Base-by-base conservation (phyloP, 2,797 vertebrate genomes). In the Anniella stebbinsi region DNA sequence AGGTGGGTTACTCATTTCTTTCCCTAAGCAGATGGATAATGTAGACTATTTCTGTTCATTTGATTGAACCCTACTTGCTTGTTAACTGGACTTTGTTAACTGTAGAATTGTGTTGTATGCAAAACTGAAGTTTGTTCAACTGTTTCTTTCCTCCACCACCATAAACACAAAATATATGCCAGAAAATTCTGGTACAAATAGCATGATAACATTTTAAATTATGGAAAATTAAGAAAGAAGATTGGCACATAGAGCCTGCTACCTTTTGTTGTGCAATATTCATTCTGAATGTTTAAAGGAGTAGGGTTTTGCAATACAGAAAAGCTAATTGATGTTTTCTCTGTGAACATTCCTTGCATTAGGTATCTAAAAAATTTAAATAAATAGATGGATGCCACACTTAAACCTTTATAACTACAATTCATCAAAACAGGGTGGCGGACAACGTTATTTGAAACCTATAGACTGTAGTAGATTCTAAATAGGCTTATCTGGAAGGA, bases 1-100 rank as follows among this genome's bases (percentile, higher is more conserved):
- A 80, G 33, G 23, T 38, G 81, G 13, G 21, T 38, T 28, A 23
- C 54, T 66, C 84, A 86, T 87, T 66, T 72, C 2, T 30, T 48
- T 91, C 84, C 5, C 41, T 45, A 89, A 15, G 1, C 10, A 60
- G 11, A 86, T 54, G 8, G 28, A 85, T 94, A 78, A 93, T 87
- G 80, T 91, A 7, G 86, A 90, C 60, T 89, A 7, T 88, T 85
- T 76, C 60, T 90, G n/a, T 80, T 87, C 83, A 91, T 78, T 91
- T 92, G 77, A 23, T 93, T 82, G 83, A 80, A 33, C 9, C 95
- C 87, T 93, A 93, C 93, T 94, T 93, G 85, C 91, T 90, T 17
- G 5, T 80, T 18, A 15, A 21, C 21, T 63, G 80, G 82, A 70
- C 5, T 4, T 0, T 77, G 8, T 48, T 86, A 66, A 75, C 73